These are phyloP conservation scores for Opisthograptis luteolata DNA, from an alignment of 2,888 invertebrate genomes.

Conservation along the genomic window DNA sequence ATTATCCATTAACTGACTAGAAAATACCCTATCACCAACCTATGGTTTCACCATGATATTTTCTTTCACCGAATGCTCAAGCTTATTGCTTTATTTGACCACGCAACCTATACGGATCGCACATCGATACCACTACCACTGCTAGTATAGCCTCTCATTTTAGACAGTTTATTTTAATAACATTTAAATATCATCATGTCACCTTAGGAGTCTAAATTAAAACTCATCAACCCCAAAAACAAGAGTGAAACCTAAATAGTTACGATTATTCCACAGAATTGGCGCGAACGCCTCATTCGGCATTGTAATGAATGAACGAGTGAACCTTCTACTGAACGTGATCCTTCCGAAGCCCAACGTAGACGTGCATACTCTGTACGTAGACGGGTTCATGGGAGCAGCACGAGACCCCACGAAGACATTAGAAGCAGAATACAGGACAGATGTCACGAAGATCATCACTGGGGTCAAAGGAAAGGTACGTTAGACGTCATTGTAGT, in stretches of 20 bases:
- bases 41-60: too few species aligned
- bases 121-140: too few species aligned
- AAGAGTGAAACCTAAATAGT: neutral
- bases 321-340: conserved; percentile 81
- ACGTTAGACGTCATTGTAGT: conserved; percentile 68
- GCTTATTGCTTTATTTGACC: too few species aligned
- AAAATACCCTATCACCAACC: too few species aligned
- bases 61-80: too few species aligned
- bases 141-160: too few species aligned
- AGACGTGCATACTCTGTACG: conserved; percentile 85
- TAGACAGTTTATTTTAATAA: too few species aligned
- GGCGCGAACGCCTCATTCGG: conserved; percentile 85
- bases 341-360: conserved; percentile 86
- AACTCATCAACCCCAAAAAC: too few species aligned
- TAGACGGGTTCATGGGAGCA: conserved; percentile 75
- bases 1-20: too few species aligned
- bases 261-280: conserved; percentile 72
- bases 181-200: too few species aligned
- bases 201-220: too few species aligned
- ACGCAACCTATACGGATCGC: too few species aligned
- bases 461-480: conserved; percentile 86
- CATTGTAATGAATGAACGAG: conserved; percentile 72
- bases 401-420: conserved; percentile 60
- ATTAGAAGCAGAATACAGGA: conserved; percentile 80
- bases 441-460: conserved; percentile 77